Percentiles rank a stretch among this genome's conserved stretches.
These are phyloP conservation scores for Mylabris sibirica DNA, from an alignment of 2,888 invertebrate species.

Conservation along the genomic window DNA sequence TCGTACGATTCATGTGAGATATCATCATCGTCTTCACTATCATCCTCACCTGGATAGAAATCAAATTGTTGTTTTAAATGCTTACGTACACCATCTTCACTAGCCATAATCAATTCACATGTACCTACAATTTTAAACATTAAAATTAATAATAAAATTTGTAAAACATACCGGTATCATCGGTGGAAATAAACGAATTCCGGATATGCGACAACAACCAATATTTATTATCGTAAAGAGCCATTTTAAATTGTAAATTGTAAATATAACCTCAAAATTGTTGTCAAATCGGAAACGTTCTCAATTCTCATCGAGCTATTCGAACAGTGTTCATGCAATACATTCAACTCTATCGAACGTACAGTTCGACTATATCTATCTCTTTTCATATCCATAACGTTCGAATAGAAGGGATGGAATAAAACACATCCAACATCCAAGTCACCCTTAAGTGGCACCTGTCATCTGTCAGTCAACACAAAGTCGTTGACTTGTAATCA, in stretches of 20 bases:
- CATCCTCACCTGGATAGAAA: conserved; percentile 79
- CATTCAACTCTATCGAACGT: background rate
- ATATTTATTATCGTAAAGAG: conserved; percentile 91
- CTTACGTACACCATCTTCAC: conserved; percentile 76
- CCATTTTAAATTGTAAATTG: conserved; percentile 68
- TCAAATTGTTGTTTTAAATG: conserved; percentile 64
- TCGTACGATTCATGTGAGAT: conserved; percentile 77
- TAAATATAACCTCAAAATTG: conserved; percentile 5
- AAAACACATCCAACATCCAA: background rate
- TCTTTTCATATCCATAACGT: too few relatives aligned
- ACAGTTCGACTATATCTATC: background rate
- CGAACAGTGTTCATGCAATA: background rate
- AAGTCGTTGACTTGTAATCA: background rate
- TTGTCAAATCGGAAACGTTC: background rate
- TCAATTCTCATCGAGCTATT: background rate
- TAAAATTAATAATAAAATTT: conserved; percentile 22
- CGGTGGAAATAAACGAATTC: conserved; percentile 93
- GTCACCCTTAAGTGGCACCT: background rate
- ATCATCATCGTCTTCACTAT: conserved; percentile 80
- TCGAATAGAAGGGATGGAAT: background rate
- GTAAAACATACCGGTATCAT: conserved; percentile 73
- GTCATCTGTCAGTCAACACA: too few relatives aligned
- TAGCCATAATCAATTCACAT: conserved; percentile 91
- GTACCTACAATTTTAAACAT: conserved; percentile 66
- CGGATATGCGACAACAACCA: conserved; percentile 93